These are phyloP conservation scores for Heliocidaris erythrogramma DNA, from an alignment of 35 echinoderm and acorn worm genomes.

Conservation along the genomic window DNA sequence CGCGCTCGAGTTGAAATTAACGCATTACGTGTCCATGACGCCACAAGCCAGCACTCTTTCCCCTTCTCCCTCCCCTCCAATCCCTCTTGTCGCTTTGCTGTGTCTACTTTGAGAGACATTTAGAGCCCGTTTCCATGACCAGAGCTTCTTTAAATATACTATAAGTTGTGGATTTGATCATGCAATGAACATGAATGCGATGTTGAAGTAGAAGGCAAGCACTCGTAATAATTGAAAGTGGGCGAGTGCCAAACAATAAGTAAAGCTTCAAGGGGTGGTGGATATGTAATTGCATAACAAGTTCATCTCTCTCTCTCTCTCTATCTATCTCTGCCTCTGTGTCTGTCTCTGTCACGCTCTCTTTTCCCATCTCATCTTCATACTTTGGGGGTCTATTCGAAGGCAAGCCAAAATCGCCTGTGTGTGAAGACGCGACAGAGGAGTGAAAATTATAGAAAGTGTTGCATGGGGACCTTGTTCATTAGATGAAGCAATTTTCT, in stretches of 20 bases:
- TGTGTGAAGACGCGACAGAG: constrained; percentile 12
- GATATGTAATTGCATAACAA: neutral
- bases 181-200: neutral
- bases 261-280: neutral
- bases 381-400: neutral
- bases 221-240: neutral
- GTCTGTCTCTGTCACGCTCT: neutral
- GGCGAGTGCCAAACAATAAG: neutral
- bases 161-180: neutral
- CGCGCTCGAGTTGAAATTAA: neutral
- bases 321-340: neutral
- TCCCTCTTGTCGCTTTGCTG: neutral
- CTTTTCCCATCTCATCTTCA: constrained; percentile 3
- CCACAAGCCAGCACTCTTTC: neutral
- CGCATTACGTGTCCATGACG: constrained; percentile 37
- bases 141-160: neutral
- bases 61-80: neutral
- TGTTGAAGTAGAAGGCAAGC: neutral
- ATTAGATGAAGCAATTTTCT: constrained; percentile 50
- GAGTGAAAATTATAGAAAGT: constrained; percentile 43
- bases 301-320: neutral
- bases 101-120: neutral
- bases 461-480: constrained; percentile 44
- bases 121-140: neutral
- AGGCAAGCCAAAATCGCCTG: neutral